A percentile compares a stretch with the other conserved stretches of the same genome.
Conservation (phyloP, 2,888 invertebrate genomes). For the Acleris literana region DNA sequence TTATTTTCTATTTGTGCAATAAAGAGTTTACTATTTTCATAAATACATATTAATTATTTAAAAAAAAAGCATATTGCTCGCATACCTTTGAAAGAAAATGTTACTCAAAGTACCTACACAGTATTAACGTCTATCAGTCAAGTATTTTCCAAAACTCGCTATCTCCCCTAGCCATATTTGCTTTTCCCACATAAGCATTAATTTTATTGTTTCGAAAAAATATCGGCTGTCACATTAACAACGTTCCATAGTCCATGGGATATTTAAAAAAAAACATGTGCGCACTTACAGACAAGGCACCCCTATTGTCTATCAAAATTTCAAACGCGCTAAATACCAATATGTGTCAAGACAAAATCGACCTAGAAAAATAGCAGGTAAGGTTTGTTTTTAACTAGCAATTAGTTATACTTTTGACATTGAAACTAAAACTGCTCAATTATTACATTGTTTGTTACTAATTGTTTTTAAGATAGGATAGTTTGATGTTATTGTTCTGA, state of each 20-base stretch:
- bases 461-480: conserved; percentile 28
- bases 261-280: conserved; percentile 31
- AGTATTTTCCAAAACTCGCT: background rate
- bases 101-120: too few relatives aligned
- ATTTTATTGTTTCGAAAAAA: conserved; percentile 39
- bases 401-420: background rate
- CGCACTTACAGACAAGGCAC: conserved; percentile 7
- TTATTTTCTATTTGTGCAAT: too few relatives aligned
- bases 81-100: too few relatives aligned
- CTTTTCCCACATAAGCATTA: conserved; percentile 46
- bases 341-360: background rate
- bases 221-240: conserved; percentile 43
- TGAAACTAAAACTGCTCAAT: background rate
- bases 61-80: too few relatives aligned
- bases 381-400: background rate
- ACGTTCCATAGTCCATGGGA: conserved; percentile 24
- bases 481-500: conserved; percentile 40
- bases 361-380: background rate
- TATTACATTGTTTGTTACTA: conserved; percentile 19
- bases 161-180: conserved; percentile 36
- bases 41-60: too few relatives aligned
- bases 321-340: background rate
- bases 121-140: background rate
- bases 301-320: background rate
- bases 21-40: too few relatives aligned